phyloP scores from a whole-genome alignment of 2,797 vertebrate species.

The Sciaenops ocellatus region DNA sequence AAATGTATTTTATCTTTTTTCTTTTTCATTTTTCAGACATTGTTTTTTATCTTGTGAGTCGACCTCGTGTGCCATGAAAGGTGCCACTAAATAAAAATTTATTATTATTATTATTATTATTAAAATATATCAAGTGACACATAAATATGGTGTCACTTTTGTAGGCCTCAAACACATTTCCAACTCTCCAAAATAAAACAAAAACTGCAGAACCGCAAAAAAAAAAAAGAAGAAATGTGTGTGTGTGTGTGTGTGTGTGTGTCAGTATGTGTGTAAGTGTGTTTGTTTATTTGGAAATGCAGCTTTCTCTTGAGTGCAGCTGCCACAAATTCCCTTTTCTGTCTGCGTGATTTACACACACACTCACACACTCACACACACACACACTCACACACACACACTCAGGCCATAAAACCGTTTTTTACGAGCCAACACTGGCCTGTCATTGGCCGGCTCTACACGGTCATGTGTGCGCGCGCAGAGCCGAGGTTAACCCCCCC shows the following conservation, averaged over 20 bases:
- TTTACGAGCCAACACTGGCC: constrained; percentile 54
- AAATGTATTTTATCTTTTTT: too few species aligned
- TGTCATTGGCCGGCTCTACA: constrained; percentile 68
- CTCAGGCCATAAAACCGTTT: constrained; percentile 36
- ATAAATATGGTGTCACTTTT: too few species aligned
- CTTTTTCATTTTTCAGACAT: too few species aligned
- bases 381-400: constrained; percentile 29
- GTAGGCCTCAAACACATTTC: too few species aligned
- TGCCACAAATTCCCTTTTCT: constrained; percentile 51
- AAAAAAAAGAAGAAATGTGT: background rate
- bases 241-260: background rate
- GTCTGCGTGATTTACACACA: constrained; percentile 33
- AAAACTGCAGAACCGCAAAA: background rate
- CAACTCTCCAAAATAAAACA: background rate
- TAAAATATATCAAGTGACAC: too few species aligned
- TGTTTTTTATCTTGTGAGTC: too few species aligned
- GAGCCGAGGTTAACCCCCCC: background rate
- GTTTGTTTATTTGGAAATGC: constrained; percentile 21
- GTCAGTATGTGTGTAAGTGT: background rate
- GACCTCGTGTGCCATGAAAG: too few species aligned
- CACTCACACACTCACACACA: constrained; percentile 35
- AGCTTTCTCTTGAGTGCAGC: constrained; percentile 57
- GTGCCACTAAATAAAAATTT: too few species aligned
- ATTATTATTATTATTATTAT: too few species aligned
- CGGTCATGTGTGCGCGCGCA: constrained; percentile 73